Base-by-base conservation (phyloP, 2,888 invertebrate species). In the Athrips mouffetella region DNA sequence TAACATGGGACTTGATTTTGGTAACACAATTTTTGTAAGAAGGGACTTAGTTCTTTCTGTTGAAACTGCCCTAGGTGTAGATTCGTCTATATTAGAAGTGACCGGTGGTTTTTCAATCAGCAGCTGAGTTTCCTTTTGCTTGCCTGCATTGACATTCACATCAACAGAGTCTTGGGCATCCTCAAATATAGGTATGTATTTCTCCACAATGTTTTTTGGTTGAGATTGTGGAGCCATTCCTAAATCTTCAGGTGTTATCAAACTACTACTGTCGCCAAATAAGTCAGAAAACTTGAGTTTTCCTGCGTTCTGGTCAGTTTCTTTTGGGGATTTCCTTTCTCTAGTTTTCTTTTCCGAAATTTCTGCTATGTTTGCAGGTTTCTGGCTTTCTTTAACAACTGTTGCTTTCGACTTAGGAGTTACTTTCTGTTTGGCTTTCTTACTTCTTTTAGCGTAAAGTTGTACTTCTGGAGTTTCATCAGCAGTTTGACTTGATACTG, bases 221-320 rank as follows among this genome's bases (percentile, higher is more conserved):
- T 58, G 55, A 20, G 54, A 51, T 48, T 59, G 40, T n/a, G 53
- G 13, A 25, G 20, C 11, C 52, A 83, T 59, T 42, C 80, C 82
- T 55, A 88, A 70, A 60, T 88, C 87, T 58, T 83, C 85, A 6
- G 83, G 86, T 23, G 77, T 80, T 59, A 88, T 82, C 52, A 88
- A 65, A 70, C 87, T 87, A 50, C 62, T 76, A 56, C 76, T 82
- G 29, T 88, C 87, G 29, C 85, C 87, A 65, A 86, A 87, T 3
- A 86, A 60, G 49, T 85, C 86, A 49, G 59, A 64, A 51, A 86
- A 81, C 58, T 79, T 84, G 20, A 60, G 62, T 48, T 70, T 67
- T 11, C 58, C 63, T 46, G 64, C 57, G 48, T 63, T 67, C 30
- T 52, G 49, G 46, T 56, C 48, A 42, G 30, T 48, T 21, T 44